phyloP scores from a whole-genome alignment of 2,113 vertebrate genomes.

The Macrotis lagotis region DNA sequence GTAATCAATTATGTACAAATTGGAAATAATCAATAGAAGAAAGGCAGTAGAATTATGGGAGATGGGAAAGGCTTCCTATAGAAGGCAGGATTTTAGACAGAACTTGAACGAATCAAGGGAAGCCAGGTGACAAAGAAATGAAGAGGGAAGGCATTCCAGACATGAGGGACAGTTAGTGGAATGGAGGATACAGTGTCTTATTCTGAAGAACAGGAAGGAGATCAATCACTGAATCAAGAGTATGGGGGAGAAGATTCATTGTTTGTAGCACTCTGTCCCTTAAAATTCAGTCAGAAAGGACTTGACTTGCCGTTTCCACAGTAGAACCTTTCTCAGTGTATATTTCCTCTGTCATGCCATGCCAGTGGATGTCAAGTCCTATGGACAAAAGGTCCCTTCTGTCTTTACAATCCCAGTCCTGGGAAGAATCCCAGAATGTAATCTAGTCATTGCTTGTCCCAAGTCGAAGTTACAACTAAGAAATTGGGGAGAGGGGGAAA shows the following conservation, averaged over 20 bases:
- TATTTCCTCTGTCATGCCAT: neutral
- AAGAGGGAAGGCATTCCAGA: neutral
- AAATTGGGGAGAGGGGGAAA: neutral
- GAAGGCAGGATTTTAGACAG: neutral
- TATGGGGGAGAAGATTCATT: neutral
- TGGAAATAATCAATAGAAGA: neutral
- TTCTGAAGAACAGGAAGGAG: neutral
- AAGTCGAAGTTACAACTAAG: constrained; percentile 2
- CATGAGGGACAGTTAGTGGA: neutral
- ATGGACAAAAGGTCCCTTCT: neutral
- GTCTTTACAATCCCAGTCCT: neutral
- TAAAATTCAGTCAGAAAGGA: neutral
- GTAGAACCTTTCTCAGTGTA: neutral
- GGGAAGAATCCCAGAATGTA: neutral
- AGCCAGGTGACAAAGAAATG: neutral
- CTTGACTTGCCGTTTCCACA: neutral
- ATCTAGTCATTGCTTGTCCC: neutral
- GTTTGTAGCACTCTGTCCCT: neutral
- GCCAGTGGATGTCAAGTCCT: neutral
- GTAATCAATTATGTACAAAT: neutral
- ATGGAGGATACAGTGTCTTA: neutral
- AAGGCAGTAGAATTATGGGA: neutral
- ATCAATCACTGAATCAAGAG: neutral
- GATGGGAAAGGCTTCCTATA: neutral
- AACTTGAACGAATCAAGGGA: neutral